phyloP scores from a whole-genome alignment of 2,797 vertebrate genomes.

The Kryptolebias ocellatus region DNA sequence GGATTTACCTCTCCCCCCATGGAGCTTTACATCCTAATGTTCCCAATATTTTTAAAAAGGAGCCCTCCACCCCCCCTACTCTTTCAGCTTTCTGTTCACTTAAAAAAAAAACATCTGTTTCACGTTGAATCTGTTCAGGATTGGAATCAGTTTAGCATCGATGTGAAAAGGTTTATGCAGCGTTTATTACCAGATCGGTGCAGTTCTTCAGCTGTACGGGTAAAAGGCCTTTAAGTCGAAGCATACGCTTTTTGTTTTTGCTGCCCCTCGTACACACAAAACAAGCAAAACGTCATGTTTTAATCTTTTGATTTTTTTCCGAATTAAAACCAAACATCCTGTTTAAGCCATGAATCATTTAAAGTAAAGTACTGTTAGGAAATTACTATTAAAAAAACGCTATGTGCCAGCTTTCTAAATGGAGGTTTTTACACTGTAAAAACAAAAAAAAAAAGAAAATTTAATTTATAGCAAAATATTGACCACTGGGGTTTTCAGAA shows the following conservation, averaged over 20 bases:
- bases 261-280: slow-evolving; percentile 23
- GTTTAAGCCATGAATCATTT: slow-evolving; percentile 61
- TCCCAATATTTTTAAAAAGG: slow-evolving; percentile 61
- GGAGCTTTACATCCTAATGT: slow-evolving; percentile 67
- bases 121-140: slow-evolving; percentile 63
- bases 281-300: slow-evolving; percentile 48
- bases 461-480: too few relatives aligned
- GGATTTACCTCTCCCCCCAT: slow-evolving; percentile 64
- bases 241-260: slow-evolving; percentile 47
- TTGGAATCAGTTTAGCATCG: slow-evolving; percentile 66
- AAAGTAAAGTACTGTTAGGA: slow-evolving; percentile 56
- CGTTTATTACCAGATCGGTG: slow-evolving; percentile 62
- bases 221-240: slow-evolving; percentile 52
- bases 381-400: too few relatives aligned
- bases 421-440: too few relatives aligned
- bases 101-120: slow-evolving; percentile 76
- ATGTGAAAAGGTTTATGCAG: slow-evolving; percentile 66
- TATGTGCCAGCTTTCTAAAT: too few relatives aligned
- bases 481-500: too few relatives aligned
- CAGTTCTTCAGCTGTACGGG: slow-evolving; percentile 54
- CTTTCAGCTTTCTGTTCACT: slow-evolving; percentile 37
- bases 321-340: slow-evolving; percentile 53
- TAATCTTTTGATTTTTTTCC: slow-evolving; percentile 37
- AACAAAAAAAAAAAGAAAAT: too few relatives aligned
- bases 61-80: slow-evolving; percentile 17